These are phyloP conservation scores for Eupristina koningsbergeri DNA, from an alignment of 1,140 invertebrate genomes.

Conservation along the genomic window DNA sequence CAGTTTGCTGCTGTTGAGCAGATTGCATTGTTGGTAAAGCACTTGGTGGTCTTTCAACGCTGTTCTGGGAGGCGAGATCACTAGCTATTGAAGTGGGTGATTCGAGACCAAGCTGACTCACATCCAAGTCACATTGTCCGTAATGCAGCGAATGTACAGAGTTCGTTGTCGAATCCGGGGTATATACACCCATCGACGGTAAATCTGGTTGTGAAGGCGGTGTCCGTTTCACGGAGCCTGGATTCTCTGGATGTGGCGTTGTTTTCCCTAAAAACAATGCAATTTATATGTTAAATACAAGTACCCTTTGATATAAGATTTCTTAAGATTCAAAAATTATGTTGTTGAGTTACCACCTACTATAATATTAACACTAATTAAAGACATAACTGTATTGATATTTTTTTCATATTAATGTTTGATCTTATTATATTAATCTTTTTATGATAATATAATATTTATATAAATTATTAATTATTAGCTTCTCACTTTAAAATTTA, in stretches of 20 bases:
- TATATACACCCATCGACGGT: constrained; percentile 86
- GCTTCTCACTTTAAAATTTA: too few species aligned
- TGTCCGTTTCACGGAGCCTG: constrained; percentile 73
- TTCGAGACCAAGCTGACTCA: constrained; percentile 86
- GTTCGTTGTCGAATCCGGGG: constrained; percentile 87
- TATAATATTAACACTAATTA: too few species aligned
- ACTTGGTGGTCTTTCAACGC: constrained; percentile 77
- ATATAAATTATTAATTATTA: too few species aligned
- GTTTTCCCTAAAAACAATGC: constrained; percentile 67
- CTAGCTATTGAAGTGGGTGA: constrained; percentile 90
- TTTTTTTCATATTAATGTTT: too few species aligned
- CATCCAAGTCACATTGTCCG: constrained; percentile 85
- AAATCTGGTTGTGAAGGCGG: constrained; percentile 77
- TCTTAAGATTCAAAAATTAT: too few species aligned
- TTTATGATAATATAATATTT: too few species aligned
- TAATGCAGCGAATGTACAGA: constrained; percentile 88
- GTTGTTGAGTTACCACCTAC: too few species aligned
- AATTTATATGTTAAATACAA: too few species aligned
- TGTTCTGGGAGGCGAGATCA: constrained; percentile 85
- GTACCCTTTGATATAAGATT: too few species aligned
- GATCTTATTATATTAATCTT: too few species aligned
- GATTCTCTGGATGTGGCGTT: constrained; percentile 74
- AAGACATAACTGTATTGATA: too few species aligned
- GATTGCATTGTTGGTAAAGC: constrained; percentile 66
- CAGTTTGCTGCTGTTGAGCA: constrained; percentile 59